Conservation (phyloP, 1,140 invertebrate genomes). For the Araneus ventricosus region DNA sequence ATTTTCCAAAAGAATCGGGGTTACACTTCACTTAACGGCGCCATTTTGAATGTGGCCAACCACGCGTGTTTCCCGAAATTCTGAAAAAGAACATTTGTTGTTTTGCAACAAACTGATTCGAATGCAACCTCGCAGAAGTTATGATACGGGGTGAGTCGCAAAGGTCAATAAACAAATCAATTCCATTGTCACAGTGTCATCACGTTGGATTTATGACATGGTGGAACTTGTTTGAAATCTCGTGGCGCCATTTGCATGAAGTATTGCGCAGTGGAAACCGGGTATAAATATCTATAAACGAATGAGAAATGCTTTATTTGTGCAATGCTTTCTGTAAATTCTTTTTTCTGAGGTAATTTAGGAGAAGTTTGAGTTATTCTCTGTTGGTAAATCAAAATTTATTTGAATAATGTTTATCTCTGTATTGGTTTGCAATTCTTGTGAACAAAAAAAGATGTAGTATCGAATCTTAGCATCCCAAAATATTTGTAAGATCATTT, state of each 20-base stretch:
- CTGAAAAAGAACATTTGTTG: not conserved
- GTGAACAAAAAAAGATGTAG: too few species aligned
- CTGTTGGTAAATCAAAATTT: too few species aligned
- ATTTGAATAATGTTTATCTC: too few species aligned
- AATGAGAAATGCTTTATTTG: not conserved
- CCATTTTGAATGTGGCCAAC: slow-evolving; percentile 36
- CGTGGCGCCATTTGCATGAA: not conserved
- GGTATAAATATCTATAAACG: not conserved
- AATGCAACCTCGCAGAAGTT: not conserved
- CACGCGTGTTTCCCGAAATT: slow-evolving; percentile 29
- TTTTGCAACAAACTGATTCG: not conserved
- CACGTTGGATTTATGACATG: not conserved
- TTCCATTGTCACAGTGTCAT: slow-evolving; percentile 1
- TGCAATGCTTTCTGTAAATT: too few species aligned
- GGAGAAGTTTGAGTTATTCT: too few species aligned
- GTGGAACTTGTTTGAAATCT: not conserved
- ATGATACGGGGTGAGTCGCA: not conserved
- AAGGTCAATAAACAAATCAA: slow-evolving; percentile 36
- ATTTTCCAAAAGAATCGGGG: not conserved
- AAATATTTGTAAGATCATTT: too few species aligned
- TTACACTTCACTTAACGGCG: slow-evolving; percentile 37
- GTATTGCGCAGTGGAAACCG: not conserved
- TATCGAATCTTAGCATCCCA: too few species aligned
- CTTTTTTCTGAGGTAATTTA: too few species aligned
- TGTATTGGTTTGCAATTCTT: too few species aligned